These are phyloP conservation scores for Philereme vetulata DNA, from an alignment of 2,888 invertebrate species.

Conservation along the genomic window DNA sequence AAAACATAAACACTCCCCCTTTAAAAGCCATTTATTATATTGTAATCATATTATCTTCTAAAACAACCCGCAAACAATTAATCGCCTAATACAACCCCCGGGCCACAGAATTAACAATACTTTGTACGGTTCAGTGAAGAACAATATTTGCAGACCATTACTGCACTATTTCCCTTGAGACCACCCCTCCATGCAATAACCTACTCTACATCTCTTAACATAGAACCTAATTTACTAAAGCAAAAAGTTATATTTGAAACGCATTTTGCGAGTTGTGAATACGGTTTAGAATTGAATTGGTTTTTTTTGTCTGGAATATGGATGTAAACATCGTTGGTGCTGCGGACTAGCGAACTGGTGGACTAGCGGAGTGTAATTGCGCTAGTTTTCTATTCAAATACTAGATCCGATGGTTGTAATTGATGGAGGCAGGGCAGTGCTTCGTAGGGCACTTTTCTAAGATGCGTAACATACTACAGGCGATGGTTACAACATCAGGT, in stretches of 20 bases:
- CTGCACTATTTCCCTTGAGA: constrained; percentile 33
- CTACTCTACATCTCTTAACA: constrained; percentile 9
- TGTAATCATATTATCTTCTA: background rate
- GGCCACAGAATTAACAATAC: constrained; percentile 15
- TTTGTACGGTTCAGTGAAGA: constrained; percentile 13
- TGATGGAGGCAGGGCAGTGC: too few species aligned
- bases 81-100: constrained; percentile 3
- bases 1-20: too few species aligned
- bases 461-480: too few species aligned
- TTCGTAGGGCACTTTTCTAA: too few species aligned
- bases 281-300: constrained; percentile 11
- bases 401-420: too few species aligned
- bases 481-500: too few species aligned
- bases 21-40: too few species aligned
- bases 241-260: background rate
- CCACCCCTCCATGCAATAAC: constrained; percentile 11
- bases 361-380: too few species aligned
- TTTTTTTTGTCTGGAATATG: background rate
- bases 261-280: constrained; percentile 3
- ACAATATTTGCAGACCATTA: constrained; percentile 38
- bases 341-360: too few species aligned
- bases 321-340: background rate
- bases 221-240: constrained; percentile 9
- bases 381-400: too few species aligned
- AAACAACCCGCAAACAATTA: background rate